These are phyloP conservation scores for Microplitis manilae DNA, from an alignment of 2,888 invertebrate genomes.

Conservation along the genomic window DNA sequence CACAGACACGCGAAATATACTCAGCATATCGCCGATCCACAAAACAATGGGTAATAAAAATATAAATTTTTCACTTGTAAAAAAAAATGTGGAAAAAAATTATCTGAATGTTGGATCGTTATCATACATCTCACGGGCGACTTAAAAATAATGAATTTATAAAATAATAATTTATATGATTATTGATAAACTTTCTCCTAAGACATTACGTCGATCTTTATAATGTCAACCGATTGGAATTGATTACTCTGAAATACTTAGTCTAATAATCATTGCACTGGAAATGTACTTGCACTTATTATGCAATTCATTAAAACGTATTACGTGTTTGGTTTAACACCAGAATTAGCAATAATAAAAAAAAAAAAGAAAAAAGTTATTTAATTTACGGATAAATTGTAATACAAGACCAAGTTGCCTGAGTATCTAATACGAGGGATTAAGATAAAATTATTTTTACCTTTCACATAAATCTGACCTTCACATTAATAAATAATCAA, in stretches of 20 bases:
- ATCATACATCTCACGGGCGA: neutral
- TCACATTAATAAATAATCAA: constrained; percentile 7
- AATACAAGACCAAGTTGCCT: constrained; percentile 4
- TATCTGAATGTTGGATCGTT: neutral
- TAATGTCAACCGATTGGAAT: constrained; percentile 1
- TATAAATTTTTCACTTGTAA: neutral
- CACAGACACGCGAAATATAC: neutral
- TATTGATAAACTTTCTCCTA: constrained; percentile 6
- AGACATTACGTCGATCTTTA: neutral
- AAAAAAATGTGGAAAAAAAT: neutral
- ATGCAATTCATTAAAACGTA: neutral
- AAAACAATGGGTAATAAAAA: constrained; percentile 6
- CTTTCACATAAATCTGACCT: constrained; percentile 5
- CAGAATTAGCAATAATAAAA: neutral
- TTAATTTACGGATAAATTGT: constrained; percentile 2
- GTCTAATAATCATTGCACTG: neutral
- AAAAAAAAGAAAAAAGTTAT: neutral
- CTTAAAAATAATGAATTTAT: neutral
- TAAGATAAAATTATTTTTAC: constrained; percentile 3
- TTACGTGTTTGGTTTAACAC: neutral
- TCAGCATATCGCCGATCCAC: neutral
- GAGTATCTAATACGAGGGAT: neutral
- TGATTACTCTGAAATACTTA: constrained; percentile 2
- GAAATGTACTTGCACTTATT: neutral
- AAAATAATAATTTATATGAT: neutral